Conservation (phyloP, 2,113 vertebrate genomes). For the Salminus brasiliensis region DNA sequence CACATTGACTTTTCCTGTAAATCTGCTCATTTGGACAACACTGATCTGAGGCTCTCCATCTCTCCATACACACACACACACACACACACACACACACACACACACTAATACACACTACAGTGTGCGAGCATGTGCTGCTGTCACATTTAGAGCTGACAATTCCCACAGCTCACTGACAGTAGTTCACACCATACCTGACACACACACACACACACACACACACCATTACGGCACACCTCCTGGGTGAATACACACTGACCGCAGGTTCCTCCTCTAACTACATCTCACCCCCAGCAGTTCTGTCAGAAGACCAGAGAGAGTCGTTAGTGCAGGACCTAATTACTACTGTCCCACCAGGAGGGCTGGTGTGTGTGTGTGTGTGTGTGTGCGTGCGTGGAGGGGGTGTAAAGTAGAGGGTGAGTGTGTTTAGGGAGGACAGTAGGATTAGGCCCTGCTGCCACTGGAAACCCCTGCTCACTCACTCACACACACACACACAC, state of each 20-base stretch:
- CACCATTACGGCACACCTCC: neutral
- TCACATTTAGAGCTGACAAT: neutral
- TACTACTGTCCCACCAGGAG: conserved; percentile 67
- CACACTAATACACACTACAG: too few species aligned
- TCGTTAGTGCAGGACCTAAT: conserved; percentile 70
- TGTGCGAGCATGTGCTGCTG: too few species aligned
- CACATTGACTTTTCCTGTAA: too few species aligned
- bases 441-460: neutral
- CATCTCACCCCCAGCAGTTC: too few species aligned
- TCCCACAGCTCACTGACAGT: neutral
- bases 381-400: conserved; percentile 18
- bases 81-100: too few species aligned
- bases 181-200: neutral
- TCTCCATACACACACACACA: too few species aligned
- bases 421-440: neutral
- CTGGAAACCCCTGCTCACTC: too few species aligned
- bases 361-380: conserved; percentile 5
- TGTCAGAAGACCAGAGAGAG: too few species aligned
- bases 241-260: conserved; percentile 38
- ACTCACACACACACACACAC: too few species aligned
- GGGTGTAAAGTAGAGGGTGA: conserved; percentile 22
- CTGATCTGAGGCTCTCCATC: too few species aligned
- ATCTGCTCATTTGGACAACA: too few species aligned
- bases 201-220: conserved; percentile 4
- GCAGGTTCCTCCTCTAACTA: conserved; percentile 56